Base-by-base conservation (phyloP, 2,888 invertebrate species). In the Papilio elwesi region DNA sequence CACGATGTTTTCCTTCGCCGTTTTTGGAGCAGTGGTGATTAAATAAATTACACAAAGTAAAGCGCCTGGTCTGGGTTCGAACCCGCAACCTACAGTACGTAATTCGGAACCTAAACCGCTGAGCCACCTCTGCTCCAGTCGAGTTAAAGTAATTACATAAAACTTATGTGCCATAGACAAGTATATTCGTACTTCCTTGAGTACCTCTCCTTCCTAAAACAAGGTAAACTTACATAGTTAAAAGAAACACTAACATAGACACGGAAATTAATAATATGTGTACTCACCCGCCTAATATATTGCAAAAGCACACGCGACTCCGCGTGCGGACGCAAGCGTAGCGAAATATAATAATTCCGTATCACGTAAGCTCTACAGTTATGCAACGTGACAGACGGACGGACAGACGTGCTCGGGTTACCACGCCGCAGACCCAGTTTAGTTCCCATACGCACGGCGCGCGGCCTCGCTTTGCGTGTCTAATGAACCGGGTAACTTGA, bases 341-440 rank as follows among this genome's bases (percentile, higher is more conserved):
- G 47, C 26, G 48, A 66, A 63, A 73, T 51, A 78, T 68, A 78
- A 77, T 76, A 77, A 74, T 77, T 74, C 75, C 74, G 68, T 49
- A 74, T 78, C 78, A 75, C 79, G 80, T 80, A 77, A 79, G 76
- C 71, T 74, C 48, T 78, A 81, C 79, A 78, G 80, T 81, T 83
- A 81, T 77, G 79, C 76, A 81, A 83, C 80, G 79, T 76, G 77
- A 78, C 74, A 65, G 70, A 77, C 78, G 70, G 77, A 78, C 76
- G 57, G 75, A 73, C 76, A 73, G 70, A 68, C 73, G 73, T 73
- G 73, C 64, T 65, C 68, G 57, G 68, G 15, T 49, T 73, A 62
- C 73, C 13, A 16, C 26, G 43, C 43, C 51, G 64, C 26, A 68
- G 73, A 68, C 73, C 68, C 36, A 65, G 48, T 73, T 72, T 43